A percentile compares a stretch with the other conserved stretches of the same genome.
Conservation (phyloP, 2,888 invertebrate genomes). For the Lydus trimaculatus region DNA sequence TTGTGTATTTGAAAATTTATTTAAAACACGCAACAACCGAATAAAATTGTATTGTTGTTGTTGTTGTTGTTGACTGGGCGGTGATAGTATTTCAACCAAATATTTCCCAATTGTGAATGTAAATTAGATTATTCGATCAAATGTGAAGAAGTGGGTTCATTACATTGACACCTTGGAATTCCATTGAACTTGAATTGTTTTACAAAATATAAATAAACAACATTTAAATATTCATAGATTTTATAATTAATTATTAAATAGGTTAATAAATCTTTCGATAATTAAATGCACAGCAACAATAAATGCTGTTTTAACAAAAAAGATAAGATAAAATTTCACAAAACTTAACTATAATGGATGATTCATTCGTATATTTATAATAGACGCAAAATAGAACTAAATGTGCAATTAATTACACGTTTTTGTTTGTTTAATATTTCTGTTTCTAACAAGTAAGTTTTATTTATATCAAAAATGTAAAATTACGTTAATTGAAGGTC, state of each 20-base stretch:
- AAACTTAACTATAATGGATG: background rate
- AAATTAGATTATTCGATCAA: background rate
- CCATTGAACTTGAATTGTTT: slow-evolving; percentile 1
- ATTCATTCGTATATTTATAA: background rate
- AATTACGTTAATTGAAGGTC: background rate
- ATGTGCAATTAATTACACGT: background rate
- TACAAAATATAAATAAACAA: background rate
- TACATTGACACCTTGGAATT: background rate
- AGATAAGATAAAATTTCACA: background rate
- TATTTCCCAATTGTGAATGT: background rate
- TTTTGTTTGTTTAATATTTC: background rate
- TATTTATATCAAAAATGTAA: background rate
- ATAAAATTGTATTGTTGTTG: background rate
- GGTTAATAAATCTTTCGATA: background rate
- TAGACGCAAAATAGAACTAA: background rate
- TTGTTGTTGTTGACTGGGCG: background rate
- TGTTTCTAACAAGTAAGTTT: background rate
- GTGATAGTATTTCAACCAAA: background rate
- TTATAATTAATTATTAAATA: background rate
- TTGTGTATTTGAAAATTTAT: background rate
- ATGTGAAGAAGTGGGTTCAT: background rate
- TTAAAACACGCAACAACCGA: background rate
- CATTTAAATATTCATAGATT: too few relatives aligned
- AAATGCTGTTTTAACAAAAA: background rate
- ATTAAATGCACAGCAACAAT: background rate